Evolutionary conservation across 1,140 invertebrate genomes (phyloP).

Genomic region (Halyomorpha halys): DNA sequence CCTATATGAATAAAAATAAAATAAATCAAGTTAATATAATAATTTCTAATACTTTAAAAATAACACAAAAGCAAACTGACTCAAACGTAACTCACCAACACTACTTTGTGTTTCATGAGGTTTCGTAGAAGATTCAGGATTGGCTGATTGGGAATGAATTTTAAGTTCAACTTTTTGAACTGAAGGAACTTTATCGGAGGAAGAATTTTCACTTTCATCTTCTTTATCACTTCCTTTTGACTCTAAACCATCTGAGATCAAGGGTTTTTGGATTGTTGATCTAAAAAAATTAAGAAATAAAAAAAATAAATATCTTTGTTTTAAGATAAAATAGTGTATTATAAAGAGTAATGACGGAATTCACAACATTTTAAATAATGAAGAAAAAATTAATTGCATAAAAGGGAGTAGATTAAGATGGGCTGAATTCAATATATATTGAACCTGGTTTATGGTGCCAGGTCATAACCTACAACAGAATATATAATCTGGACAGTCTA

Average conservation of each 20-base stretch:
- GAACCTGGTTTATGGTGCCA: no score
- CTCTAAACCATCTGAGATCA: conserved; percentile 18
- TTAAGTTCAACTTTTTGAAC: conserved; percentile 26
- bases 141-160: conserved; percentile 21
- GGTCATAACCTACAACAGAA: no score
- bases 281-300: neutral
- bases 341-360: no score
- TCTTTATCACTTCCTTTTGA: conserved; percentile 11
- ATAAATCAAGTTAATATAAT: no score
- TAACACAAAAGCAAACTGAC: no score
- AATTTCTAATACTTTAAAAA: no score
- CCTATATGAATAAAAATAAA: no score
- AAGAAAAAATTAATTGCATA: no score
- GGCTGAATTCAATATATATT: no score
- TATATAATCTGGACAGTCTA: no score
- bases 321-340: neutral
- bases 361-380: no score
- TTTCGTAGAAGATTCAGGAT: neutral
- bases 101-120: conserved; percentile 24
- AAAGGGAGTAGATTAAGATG: no score
- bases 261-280: conserved; percentile 11
- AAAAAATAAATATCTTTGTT: neutral
- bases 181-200: conserved; percentile 24
- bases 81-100: conserved; percentile 14
- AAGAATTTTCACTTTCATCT: conserved; percentile 14